Evolutionary conservation across 2,113 vertebrate species (phyloP).

Genomic region (Ornithorhynchus anatinus): DNA sequence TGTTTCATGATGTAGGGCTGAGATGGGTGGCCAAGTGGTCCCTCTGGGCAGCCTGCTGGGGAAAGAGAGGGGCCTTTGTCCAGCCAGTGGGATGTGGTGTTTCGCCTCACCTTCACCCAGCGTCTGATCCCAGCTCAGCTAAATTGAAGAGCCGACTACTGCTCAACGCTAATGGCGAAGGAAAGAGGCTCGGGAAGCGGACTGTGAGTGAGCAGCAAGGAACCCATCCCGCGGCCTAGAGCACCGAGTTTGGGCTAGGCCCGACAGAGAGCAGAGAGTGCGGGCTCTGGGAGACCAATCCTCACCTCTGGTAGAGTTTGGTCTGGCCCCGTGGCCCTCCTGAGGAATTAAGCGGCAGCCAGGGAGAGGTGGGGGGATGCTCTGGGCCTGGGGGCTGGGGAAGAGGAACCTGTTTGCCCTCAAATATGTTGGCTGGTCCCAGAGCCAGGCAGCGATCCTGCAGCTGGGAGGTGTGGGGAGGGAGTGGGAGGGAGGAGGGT

Average conservation of each 20-base stretch:
- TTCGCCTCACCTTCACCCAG: too few relatives aligned
- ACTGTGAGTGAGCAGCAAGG: too few relatives aligned
- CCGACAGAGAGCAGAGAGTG: rapidly evolving
- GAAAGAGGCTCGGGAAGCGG: too few relatives aligned
- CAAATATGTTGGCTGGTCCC: not conserved
- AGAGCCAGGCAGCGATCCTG: rapidly evolving
- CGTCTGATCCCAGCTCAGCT: too few relatives aligned
- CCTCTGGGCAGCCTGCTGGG: too few relatives aligned
- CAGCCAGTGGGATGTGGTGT: too few relatives aligned
- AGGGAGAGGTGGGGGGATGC: not conserved
- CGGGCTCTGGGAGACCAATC: not conserved
- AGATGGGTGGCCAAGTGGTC: too few relatives aligned
- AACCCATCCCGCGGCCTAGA: not conserved
- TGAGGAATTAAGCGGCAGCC: rapidly evolving
- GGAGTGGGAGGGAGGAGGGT: not conserved
- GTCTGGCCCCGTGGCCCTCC: not conserved
- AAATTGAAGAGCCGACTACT: too few relatives aligned
- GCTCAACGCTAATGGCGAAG: too few relatives aligned
- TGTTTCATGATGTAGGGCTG: too few relatives aligned
- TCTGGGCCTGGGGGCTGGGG: not conserved
- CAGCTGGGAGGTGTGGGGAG: rapidly evolving
- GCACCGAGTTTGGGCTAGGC: rapidly evolving
- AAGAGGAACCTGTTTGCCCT: not conserved
- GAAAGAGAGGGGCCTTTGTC: too few relatives aligned
- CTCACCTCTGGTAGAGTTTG: too few relatives aligned